Evolutionary conservation across 64 coral and sea anemone genomes (phyloP).

Genomic region (Montipora sp.): DNA sequence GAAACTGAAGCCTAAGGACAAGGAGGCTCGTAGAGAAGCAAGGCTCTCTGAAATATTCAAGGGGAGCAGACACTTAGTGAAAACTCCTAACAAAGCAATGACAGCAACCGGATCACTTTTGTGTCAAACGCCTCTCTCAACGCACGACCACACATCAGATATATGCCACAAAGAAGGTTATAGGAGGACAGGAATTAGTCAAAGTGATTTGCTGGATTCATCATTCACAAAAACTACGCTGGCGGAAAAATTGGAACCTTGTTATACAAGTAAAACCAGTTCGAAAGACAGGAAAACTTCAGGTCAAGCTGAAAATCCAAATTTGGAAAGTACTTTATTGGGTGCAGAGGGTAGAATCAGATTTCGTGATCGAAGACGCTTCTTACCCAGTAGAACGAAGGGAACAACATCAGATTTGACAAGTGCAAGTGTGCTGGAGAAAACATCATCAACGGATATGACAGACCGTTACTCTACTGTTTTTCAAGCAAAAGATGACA

Average conservation of each 20-base stretch:
- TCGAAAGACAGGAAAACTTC: no score
- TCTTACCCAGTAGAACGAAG: background rate
- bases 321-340: background rate
- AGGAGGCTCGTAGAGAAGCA: background rate
- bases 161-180: background rate
- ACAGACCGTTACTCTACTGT: background rate
- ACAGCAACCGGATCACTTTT: background rate
- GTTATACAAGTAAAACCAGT: background rate
- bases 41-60: conserved; percentile 27
- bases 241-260: background rate
- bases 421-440: background rate
- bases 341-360: background rate
- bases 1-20: background rate
- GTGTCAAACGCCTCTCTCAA: background rate
- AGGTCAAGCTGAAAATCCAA: background rate
- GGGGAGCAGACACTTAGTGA: conserved; percentile 22
- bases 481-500: background rate
- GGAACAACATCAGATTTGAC: background rate
- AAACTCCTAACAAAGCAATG: background rate
- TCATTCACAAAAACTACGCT: background rate
- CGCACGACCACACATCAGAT: background rate
- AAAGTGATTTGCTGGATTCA: background rate
- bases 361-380: background rate
- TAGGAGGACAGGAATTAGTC: background rate
- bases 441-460: background rate